Conservation (phyloP, 2,888 invertebrate species). For the Diploptera punctata region DNA sequence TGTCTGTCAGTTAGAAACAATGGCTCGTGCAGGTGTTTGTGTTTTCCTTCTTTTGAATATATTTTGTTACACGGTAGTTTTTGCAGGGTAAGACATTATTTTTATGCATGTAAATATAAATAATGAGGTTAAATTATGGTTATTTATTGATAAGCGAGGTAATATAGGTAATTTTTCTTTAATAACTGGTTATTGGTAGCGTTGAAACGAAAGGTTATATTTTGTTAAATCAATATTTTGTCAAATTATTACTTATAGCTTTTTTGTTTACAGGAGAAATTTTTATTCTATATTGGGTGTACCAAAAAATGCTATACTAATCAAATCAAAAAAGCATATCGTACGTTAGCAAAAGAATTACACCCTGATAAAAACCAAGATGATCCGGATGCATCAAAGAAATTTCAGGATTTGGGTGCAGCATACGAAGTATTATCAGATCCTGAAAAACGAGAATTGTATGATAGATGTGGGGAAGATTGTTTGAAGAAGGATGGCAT, state of each 20-base stretch:
- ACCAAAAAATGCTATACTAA: slow-evolving; percentile 82
- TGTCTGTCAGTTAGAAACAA: slow-evolving; percentile 29
- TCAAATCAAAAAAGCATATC: slow-evolving; percentile 97
- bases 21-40: slow-evolving; percentile 27
- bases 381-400: slow-evolving; percentile 90
- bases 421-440: slow-evolving; percentile 97
- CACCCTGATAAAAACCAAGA: slow-evolving; percentile 98
- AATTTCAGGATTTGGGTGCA: slow-evolving; percentile 95
- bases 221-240: too few species aligned
- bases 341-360: slow-evolving; percentile 92
- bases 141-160: too few species aligned
- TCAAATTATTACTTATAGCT: background rate
- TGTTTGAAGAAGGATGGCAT: slow-evolving; percentile 92
- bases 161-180: background rate
- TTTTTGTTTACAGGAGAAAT: slow-evolving; percentile 63
- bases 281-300: slow-evolving; percentile 94
- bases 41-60: slow-evolving; percentile 24
- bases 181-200: background rate
- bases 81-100: slow-evolving; percentile 33
- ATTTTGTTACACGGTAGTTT: slow-evolving; percentile 18
- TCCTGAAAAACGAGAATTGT: slow-evolving; percentile 89
- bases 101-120: too few species aligned
- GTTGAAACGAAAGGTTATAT: background rate
- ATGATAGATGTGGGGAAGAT: slow-evolving; percentile 97
- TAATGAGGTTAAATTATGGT: too few species aligned